Evolutionary conservation across 2,888 invertebrate genomes (phyloP).

Genomic region (Zonitis immaculata): DNA sequence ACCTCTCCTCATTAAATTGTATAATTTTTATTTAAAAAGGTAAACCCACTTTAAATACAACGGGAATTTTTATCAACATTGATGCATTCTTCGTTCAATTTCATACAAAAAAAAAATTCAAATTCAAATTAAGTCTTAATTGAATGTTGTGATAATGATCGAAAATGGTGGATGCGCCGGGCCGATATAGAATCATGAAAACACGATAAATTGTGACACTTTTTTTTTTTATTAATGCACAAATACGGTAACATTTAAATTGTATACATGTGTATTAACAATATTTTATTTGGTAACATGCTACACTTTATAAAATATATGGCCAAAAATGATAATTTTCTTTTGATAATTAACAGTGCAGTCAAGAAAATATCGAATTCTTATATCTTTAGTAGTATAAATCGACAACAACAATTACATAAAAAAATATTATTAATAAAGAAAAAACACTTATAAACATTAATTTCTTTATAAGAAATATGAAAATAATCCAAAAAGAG

Average conservation of each 20-base stretch:
- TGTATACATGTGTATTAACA: slow-evolving; percentile 51
- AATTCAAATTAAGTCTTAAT: too few relatives aligned
- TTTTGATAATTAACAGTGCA: slow-evolving; percentile 20
- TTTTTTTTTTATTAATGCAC: slow-evolving; percentile 51
- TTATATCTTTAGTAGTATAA: slow-evolving; percentile 4
- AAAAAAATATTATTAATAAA: slow-evolving; percentile 6
- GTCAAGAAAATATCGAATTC: slow-evolving; percentile 18
- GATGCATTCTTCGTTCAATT: neutral
- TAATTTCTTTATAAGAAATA: neutral
- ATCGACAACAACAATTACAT: slow-evolving; percentile 11
- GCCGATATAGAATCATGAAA: neutral
- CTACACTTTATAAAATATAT: slow-evolving; percentile 42
- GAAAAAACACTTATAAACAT: too few relatives aligned
- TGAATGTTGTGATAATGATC: too few relatives aligned
- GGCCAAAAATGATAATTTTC: slow-evolving; percentile 24
- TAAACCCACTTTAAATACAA: slow-evolving; percentile 19
- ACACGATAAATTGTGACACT: slow-evolving; percentile 29
- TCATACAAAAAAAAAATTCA: too few relatives aligned
- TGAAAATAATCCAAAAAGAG: slow-evolving; percentile 4
- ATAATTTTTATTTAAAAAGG: slow-evolving; percentile 36
- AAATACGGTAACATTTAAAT: slow-evolving; percentile 51
- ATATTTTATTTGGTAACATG: slow-evolving; percentile 46
- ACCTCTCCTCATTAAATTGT: slow-evolving; percentile 34
- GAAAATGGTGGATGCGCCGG: neutral
- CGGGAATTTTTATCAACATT: too few relatives aligned